These are phyloP conservation scores for Pangasius sanitwongsei DNA, from an alignment of 2,797 vertebrate genomes.

Conservation along the genomic window DNA sequence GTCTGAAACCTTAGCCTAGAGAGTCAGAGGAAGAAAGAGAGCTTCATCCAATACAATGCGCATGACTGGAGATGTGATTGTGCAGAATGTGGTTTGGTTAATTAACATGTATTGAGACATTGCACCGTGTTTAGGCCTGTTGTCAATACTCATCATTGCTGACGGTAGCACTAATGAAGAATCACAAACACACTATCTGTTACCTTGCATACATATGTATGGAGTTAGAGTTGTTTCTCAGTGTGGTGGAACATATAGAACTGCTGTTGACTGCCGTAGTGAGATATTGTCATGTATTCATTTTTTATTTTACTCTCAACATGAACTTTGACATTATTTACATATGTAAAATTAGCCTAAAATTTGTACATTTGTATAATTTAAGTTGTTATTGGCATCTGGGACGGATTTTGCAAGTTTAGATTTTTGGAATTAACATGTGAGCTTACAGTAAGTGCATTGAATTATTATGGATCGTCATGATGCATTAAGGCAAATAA, in stretches of 20 bases:
- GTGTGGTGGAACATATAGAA: conserved; percentile 16
- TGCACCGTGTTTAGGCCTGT: conserved; percentile 65
- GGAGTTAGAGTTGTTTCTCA: conserved; percentile 30
- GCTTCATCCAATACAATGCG: conserved; percentile 74
- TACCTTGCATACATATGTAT: conserved; percentile 50
- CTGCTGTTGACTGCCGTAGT: not conserved
- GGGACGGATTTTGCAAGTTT: not conserved
- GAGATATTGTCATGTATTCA: not conserved
- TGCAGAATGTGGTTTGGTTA: conserved; percentile 73
- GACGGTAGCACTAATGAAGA: conserved; percentile 58
- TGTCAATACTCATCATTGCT: conserved; percentile 67
- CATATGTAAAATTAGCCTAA: not conserved
- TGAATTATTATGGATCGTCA: not conserved
- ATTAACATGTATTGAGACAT: conserved; percentile 69
- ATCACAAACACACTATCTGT: conserved; percentile 57
- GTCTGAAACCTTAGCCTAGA: conserved; percentile 61
- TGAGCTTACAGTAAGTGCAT: conserved; percentile 59
- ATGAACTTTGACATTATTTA: not conserved
- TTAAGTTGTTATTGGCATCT: not conserved
- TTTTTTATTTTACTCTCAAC: not conserved
- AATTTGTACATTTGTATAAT: not conserved
- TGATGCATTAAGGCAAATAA: not conserved
- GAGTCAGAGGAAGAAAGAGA: conserved; percentile 65
- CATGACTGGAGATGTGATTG: conserved; percentile 70
- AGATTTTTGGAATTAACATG: not conserved